Evolutionary conservation across 2,797 vertebrate species (phyloP).

Genomic region (Sebastiscus albofasciatus): DNA sequence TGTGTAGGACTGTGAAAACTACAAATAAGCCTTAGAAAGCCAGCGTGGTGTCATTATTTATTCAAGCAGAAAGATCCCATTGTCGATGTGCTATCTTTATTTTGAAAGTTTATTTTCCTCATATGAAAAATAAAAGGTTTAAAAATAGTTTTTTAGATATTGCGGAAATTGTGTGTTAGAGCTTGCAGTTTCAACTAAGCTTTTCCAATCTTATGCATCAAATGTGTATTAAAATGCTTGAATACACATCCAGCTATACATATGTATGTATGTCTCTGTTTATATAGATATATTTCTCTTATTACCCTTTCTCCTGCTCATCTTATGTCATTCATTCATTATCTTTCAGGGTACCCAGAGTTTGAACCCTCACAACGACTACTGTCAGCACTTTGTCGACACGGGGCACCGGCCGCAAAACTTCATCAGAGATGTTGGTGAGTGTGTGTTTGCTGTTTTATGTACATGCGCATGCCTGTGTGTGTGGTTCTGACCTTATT

Average conservation of each 20-base stretch:
- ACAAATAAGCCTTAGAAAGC: background rate
- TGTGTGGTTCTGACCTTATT: background rate
- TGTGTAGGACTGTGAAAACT: background rate
- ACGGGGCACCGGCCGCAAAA: conserved; percentile 98
- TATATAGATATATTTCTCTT: background rate
- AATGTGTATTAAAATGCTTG: background rate
- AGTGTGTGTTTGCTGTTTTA: conserved; percentile 48
- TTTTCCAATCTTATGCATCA: background rate
- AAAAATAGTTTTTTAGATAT: background rate
- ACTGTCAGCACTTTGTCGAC: conserved; percentile 98
- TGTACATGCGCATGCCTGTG: background rate
- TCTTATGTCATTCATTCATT: background rate
- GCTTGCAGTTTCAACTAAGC: background rate
- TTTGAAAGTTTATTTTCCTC: background rate
- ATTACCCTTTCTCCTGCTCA: background rate
- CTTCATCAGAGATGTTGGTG: conserved; percentile 98
- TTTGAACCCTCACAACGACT: conserved; percentile 98
- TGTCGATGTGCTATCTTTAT: background rate
- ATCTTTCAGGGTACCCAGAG: conserved; percentile 92
- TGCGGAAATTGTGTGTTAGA: background rate
- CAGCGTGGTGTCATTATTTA: background rate
- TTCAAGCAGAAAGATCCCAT: background rate
- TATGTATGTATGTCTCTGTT: background rate
- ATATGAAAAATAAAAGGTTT: background rate
- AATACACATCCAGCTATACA: background rate